Evolutionary conservation across 2,797 vertebrate genomes (phyloP), one percentile per base, ranked within the genome.

Genomic region (Hoplostethus mediterraneus): DNA sequence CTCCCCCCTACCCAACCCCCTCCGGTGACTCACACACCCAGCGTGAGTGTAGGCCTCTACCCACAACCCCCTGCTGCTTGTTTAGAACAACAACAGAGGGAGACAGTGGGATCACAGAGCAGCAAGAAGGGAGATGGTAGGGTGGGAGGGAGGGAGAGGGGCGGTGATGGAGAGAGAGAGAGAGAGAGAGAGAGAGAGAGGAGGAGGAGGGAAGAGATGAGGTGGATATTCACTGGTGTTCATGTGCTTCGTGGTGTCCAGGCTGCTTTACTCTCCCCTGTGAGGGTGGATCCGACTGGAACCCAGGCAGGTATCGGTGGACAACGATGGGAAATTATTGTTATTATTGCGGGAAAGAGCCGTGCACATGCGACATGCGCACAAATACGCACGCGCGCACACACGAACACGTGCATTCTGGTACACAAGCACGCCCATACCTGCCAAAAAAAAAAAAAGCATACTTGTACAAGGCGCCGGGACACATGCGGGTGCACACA

Each of bases 61-160:
- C 88, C 91, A 92, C 88, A 92, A 88, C 89, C 93, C 93, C 93
- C 92, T 90, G 92, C 93, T 92, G 92, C 89, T 90, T 93, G 93
- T 93, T 93, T 93, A 91, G 89, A 88, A 89, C 90, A 92, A 91
- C 90, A 94, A 92, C 90, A 90, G 89, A 92, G 92, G 90, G 92
- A 89, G 83, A 87, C 86, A 84, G 88, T 87, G 89, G 90, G 84
- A 88, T 92, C 80, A 83, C 81, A 85, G 80, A 79, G 84, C 14
- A 73, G 69, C 73, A 86, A 85, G 81, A 82, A 82, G 71, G 79
- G 74, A 87, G 71, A 63, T 21, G 68, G 59, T 63, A 52, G 58
- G 4, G 21, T 70, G 44, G 28, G 67, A 21, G 36, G 28, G 67
- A 21, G 36, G 60, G 44, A 63, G 31, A 65, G 38, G 31, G 69